Evolutionary conservation across 2,797 vertebrate genomes (phyloP).

Genomic region (Lateolabrax maculatus): DNA sequence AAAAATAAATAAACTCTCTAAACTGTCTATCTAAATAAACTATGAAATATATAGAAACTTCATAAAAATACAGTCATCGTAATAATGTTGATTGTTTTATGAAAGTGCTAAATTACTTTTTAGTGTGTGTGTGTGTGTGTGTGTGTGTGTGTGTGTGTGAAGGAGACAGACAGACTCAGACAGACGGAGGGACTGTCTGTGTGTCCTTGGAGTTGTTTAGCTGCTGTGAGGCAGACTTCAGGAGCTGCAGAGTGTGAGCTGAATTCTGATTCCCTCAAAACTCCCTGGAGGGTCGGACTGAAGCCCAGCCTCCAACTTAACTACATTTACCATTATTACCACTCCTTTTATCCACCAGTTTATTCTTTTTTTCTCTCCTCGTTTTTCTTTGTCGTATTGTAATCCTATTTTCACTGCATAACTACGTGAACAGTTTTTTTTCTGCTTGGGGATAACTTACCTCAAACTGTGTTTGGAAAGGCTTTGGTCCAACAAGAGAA

Average conservation of each 20-base stretch:
- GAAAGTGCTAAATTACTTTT: background rate
- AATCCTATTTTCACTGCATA: background rate
- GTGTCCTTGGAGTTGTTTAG: slow-evolving; percentile 68
- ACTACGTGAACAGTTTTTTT: background rate
- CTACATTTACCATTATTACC: slow-evolving; percentile 42
- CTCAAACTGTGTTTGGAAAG: background rate
- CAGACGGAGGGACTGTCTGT: slow-evolving; percentile 58
- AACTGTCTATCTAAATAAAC: no score
- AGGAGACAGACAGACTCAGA: slow-evolving; percentile 41
- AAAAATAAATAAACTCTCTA: no score
- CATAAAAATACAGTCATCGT: background rate
- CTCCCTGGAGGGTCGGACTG: slow-evolving; percentile 53
- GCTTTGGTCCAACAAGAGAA: slow-evolving; percentile 1
- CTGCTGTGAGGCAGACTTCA: slow-evolving; percentile 77
- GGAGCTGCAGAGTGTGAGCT: slow-evolving; percentile 78
- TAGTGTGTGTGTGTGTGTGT: slow-evolving; percentile 1
- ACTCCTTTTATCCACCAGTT: slow-evolving; percentile 14
- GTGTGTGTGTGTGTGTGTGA: slow-evolving; percentile 18
- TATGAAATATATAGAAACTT: no score
- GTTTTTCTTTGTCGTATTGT: background rate
- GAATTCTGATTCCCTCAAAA: slow-evolving; percentile 79
- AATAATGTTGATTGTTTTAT: background rate
- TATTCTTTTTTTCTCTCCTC: background rate
- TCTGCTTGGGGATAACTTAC: background rate
- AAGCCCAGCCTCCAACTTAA: slow-evolving; percentile 41